phyloP scores from a whole-genome alignment of 2,797 vertebrate genomes.

The Rhinella marina region DNA sequence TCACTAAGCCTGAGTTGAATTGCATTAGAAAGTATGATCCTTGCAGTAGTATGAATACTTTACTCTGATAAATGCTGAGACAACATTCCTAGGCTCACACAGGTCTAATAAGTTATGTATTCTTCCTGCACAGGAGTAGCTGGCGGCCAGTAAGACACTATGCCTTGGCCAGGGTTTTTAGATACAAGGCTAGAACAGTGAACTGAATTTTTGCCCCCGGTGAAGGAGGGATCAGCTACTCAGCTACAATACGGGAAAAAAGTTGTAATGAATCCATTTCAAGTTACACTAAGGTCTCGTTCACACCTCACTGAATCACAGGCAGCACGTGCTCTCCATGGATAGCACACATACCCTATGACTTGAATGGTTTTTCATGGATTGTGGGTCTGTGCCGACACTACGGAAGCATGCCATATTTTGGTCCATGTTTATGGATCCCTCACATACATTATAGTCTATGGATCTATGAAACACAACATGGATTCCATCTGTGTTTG shows the following conservation, averaged over 20 bases:
- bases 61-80: not conserved
- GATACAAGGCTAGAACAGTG: not conserved
- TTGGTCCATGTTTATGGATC: too few relatives aligned
- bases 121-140: not conserved
- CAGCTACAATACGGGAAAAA: not conserved
- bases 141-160: not conserved
- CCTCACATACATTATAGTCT: too few relatives aligned
- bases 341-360: too few relatives aligned
- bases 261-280: not conserved
- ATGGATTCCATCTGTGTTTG: too few relatives aligned
- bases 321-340: too few relatives aligned
- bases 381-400: too few relatives aligned
- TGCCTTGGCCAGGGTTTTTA: not conserved
- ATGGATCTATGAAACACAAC: too few relatives aligned
- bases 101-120: too few relatives aligned
- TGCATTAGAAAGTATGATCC: not conserved
- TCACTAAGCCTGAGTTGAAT: not conserved
- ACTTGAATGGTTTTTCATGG: too few relatives aligned
- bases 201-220: not conserved
- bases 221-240: not conserved
- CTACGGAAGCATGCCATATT: too few relatives aligned
- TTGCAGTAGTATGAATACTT: not conserved
- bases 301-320: too few relatives aligned
- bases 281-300: not conserved
- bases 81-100: not conserved